Evolutionary conservation across 2,797 vertebrate genomes (phyloP).

Genomic region (Rhyacichthys aspro): DNA sequence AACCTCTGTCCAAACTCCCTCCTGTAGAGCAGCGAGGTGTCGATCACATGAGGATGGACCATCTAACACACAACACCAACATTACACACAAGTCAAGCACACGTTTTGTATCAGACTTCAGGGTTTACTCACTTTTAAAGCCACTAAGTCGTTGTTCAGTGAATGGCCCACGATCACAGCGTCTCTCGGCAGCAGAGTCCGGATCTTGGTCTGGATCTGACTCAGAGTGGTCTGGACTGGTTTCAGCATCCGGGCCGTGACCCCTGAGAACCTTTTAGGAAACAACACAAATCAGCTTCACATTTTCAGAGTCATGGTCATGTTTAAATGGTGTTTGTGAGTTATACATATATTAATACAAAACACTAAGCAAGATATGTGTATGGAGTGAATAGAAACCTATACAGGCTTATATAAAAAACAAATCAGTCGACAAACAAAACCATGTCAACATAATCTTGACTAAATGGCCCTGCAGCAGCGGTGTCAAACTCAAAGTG

Average conservation of each 20-base stretch:
- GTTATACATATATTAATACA: no score
- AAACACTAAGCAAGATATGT: no score
- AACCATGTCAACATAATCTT: no score
- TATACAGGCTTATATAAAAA: no score
- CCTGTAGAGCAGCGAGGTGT: slow-evolving; percentile 89
- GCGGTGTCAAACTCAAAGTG: no score
- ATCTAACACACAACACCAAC: slow-evolving; percentile 71
- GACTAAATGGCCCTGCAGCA: not conserved
- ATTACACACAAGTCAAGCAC: no score
- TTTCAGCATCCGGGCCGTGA: slow-evolving; percentile 83
- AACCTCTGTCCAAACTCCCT: slow-evolving; percentile 81
- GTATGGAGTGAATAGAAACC: no score
- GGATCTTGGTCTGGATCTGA: slow-evolving; percentile 82
- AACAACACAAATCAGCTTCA: no score
- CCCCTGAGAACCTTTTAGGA: slow-evolving; percentile 86
- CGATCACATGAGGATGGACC: slow-evolving; percentile 89
- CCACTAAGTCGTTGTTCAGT: slow-evolving; percentile 84
- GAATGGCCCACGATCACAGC: slow-evolving; percentile 92
- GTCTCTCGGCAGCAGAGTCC: slow-evolving; percentile 80
- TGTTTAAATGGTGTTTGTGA: no score
- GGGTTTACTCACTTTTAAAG: slow-evolving; percentile 87
- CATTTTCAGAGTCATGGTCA: no score
- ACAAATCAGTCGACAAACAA: no score
- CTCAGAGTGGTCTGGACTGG: slow-evolving; percentile 82
- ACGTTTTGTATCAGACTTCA: no score